Base-by-base conservation (phyloP, 2,113 vertebrate species). In the Cynoglossus semilaevis region DNA sequence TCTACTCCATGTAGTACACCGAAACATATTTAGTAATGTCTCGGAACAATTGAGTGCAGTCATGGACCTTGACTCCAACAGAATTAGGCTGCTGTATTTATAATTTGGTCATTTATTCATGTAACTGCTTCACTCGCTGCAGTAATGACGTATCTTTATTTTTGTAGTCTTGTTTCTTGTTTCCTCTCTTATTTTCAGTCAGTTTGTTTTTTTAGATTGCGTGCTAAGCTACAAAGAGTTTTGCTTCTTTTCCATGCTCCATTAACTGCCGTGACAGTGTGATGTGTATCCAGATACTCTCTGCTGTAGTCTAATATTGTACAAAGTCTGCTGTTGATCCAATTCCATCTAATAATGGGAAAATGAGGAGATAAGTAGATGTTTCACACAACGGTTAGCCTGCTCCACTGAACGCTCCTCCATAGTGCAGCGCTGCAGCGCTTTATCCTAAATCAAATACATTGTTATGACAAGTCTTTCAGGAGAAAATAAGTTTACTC, bases 381-480 rank as follows among this genome's bases (percentile, higher is more conserved):
- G 79, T 68, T 70, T 83, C 58, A 79, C 53, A 45, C 49, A 62
- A 67, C 56, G 57, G 66, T 82, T 83, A 67, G 72, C 70, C 74
- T 68, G 55, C 81, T 75, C 82, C 62, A 63, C 67, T 86, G 79
- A 89, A 73, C 43, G 70, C 49, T 75, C 58, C 67, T 71, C 77
- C 37, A 52, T 60, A 72, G 72, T 72, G 73, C 67, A 62, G 76
- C 72, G 83, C 74, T 77, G 84, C 76, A 66, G 68, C 55, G 47
- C 84, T 76, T 81, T 45, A 62, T 58, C 65, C 64, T 83, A 83
- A 85, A 84, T 86, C 70, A 75, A 74, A 61, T 69, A 13, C 1
- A 69, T 86, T 81, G 85, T 83, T 83, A 85, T 78, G 54, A 68
- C 46, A 70, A 68, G 50, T 71, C 74, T 77, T 83, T 82, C 36